Evolutionary conservation across 2,113 vertebrate genomes (phyloP).

Genomic region (Diphyllodes magnificus): DNA sequence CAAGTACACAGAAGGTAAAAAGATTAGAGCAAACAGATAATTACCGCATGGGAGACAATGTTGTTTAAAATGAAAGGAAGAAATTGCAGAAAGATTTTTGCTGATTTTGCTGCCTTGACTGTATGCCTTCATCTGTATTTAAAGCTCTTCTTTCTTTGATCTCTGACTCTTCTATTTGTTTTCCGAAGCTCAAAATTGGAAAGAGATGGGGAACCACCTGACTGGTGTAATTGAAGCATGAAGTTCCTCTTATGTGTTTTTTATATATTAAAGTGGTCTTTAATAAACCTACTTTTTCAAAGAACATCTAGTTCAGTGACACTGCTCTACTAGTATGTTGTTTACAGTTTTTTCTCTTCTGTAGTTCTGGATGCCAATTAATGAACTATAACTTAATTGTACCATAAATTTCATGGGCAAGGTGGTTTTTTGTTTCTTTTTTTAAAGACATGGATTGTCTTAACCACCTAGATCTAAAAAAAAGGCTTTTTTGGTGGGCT

Average conservation of each 20-base stretch:
- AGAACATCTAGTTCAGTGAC: neutral
- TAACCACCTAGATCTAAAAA: neutral
- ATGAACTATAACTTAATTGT: neutral
- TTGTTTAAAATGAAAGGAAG: neutral
- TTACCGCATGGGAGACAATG: neutral
- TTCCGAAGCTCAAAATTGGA: neutral
- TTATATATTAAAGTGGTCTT: neutral
- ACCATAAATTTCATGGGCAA: neutral
- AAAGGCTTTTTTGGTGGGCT: fast-evolving
- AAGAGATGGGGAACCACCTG: neutral
- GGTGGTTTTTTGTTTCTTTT: neutral
- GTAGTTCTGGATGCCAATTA: neutral
- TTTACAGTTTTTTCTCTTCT: neutral
- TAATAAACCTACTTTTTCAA: neutral
- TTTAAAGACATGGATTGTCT: neutral
- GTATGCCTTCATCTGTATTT: neutral
- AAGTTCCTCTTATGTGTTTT: neutral
- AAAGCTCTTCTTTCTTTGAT: neutral
- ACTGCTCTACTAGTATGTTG: neutral
- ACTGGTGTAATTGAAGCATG: neutral
- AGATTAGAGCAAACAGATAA: neutral
- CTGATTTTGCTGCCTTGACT: neutral
- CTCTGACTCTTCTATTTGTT: neutral
- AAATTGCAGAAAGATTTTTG: neutral
- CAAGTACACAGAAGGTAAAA: neutral